Conservation (phyloP, 2,113 vertebrate species). For the Uropsilus gracilis region DNA sequence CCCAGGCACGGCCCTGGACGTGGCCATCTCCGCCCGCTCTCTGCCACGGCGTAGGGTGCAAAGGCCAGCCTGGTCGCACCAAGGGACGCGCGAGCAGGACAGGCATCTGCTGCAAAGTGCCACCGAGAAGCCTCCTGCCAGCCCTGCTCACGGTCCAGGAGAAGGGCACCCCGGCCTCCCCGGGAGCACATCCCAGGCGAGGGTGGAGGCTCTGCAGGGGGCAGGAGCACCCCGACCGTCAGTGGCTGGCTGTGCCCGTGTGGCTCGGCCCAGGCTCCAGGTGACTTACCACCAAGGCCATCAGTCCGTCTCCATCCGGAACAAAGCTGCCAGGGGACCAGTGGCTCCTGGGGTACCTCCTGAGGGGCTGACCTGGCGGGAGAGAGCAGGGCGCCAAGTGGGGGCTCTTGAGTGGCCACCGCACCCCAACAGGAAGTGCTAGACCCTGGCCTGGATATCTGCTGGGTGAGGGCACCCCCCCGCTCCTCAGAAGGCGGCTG, state of each 20-base stretch:
- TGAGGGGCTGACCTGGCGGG: background rate
- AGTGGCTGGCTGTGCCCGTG: background rate
- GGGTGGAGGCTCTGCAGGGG: background rate
- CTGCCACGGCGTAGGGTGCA: accelerated
- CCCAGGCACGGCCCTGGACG: accelerated
- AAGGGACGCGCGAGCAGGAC: background rate
- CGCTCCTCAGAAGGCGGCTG: accelerated
- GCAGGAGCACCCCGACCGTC: background rate
- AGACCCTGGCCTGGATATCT: no score
- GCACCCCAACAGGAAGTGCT: background rate
- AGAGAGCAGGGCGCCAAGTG: background rate
- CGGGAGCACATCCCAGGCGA: background rate
- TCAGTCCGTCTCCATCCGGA: background rate
- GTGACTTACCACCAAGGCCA: accelerated
- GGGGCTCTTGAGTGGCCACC: background rate
- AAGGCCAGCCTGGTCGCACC: accelerated
- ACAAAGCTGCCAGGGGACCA: background rate
- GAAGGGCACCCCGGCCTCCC: background rate
- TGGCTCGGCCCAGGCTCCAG: no score
- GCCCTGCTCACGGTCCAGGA: no score
- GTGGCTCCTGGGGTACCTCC: background rate
- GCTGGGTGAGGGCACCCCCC: background rate
- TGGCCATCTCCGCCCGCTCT: background rate
- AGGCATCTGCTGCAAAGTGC: accelerated
- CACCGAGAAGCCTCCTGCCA: background rate